A percentile compares a stretch with the other conserved stretches of the same genome.
These are phyloP conservation scores for Patella vulgata DNA, from an alignment of 1,140 invertebrate species.

Conservation along the genomic window DNA sequence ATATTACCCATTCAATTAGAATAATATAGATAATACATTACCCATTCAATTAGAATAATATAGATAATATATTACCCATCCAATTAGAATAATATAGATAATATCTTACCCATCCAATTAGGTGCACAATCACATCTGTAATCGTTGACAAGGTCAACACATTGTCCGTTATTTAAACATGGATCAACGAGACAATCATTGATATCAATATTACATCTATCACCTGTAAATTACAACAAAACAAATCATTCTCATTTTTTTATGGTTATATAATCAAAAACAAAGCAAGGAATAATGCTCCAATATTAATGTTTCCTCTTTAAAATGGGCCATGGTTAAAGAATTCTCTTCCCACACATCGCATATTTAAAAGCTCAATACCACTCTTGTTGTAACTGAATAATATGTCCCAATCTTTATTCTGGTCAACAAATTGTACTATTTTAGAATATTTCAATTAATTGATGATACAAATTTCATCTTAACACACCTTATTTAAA, in stretches of 20 bases:
- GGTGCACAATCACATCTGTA: conserved; percentile 68
- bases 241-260: background rate
- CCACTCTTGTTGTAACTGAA: background rate
- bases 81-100: conserved; percentile 25
- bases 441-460: too few species aligned
- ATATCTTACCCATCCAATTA: conserved; percentile 44
- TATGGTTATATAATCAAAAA: background rate
- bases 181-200: conserved; percentile 66
- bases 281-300: background rate
- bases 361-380: background rate
- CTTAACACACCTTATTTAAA: too few species aligned
- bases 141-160: conserved; percentile 79
- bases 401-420: too few species aligned
- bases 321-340: background rate
- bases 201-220: conserved; percentile 30
- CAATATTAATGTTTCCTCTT: background rate
- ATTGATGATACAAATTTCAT: too few species aligned
- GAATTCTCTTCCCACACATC: background rate
- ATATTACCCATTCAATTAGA: too few species aligned
- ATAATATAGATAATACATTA: too few species aligned
- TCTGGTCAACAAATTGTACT: too few species aligned
- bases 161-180: conserved; percentile 45
- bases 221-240: conserved; percentile 21
- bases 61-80: too few species aligned
- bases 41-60: too few species aligned